A percentile compares a stretch with the other conserved stretches of the same genome.
Evolutionary conservation across 1,140 invertebrate genomes (phyloP).

Genomic region (Papilio helenus): DNA sequence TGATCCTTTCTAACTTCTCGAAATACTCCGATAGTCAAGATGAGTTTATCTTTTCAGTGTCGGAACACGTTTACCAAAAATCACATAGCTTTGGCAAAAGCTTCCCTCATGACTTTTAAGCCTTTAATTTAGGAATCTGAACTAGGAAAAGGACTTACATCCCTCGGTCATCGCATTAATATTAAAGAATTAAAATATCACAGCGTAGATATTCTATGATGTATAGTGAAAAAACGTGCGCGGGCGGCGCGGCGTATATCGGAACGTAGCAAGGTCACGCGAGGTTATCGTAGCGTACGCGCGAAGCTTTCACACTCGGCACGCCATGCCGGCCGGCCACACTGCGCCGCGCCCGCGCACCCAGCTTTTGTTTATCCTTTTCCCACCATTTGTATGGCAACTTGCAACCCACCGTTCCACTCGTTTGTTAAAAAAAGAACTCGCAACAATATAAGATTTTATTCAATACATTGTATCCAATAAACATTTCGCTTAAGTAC

Average conservation of each 20-base stretch:
- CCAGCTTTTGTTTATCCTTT: conserved; percentile 44
- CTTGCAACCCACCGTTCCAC: conserved; percentile 26
- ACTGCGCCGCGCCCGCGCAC: conserved; percentile 7
- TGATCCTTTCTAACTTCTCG: neutral
- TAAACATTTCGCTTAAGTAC: no score
- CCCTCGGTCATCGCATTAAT: neutral
- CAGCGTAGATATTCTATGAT: neutral
- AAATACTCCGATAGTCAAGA: neutral
- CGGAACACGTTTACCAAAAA: no score
- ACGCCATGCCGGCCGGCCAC: conserved; percentile 23
- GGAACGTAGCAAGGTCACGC: conserved; percentile 52
- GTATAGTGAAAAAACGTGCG: conserved; percentile 27
- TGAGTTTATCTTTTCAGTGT: neutral
- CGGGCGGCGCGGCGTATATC: conserved; percentile 41
- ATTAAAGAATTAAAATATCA: neutral
- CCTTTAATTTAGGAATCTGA: neutral
- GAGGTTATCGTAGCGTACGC: conserved; percentile 50
- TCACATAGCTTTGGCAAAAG: no score
- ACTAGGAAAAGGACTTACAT: neutral
- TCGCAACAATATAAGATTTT: neutral
- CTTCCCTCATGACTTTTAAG: neutral
- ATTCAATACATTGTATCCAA: neutral
- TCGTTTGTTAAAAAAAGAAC: neutral
- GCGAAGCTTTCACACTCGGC: conserved; percentile 51
- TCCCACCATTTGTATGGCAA: conserved; percentile 40